Base-by-base conservation (phyloP, 2,888 invertebrate species). In the Tetropium fuscum region DNA sequence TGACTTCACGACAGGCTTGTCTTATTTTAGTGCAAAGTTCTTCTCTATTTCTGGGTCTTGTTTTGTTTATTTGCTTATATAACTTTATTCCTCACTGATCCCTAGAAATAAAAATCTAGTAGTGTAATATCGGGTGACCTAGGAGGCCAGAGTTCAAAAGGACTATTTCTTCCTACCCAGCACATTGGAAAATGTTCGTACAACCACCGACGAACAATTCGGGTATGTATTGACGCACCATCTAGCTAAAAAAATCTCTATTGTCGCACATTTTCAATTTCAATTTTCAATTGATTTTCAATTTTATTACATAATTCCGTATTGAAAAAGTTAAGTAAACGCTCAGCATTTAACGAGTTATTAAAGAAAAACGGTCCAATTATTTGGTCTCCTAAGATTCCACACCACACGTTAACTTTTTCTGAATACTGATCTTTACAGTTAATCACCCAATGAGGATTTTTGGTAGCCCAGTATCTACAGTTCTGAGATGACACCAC, bases 331-430 rank as follows among this genome's bases (percentile, higher is more conserved):
- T 41, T 22, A 22, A 43, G 16, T 20, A 43, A 43, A 11, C 36
- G 16, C 20, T 45, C 10, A 18, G 34, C 36, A 36, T 54, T 54
- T 20, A n/a, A n/a, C n/a, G n/a, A n/a, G n/a, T n/a, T 40, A 10
- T 4, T n/a, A 22, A 10, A 32, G 19, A 43, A 57, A 48, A 40
- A 44, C 43, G 22, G 25, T 19, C 38, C 51, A 49, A 60, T 51
- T 47, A 60, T 44, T 44, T 16, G 30, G 11, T 51, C 22, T 34
- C 34, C 34, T 48, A 55, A 25, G 44, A 55, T 59, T n/a, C 34
- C 56, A 54, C 57, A 58, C 53, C 45, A 47, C 15, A 61, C 53
- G 47, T 53, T 58, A 6, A 58, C 44, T 62, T 54, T 56, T 25
- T 47, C n/a, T n/a, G n/a, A n/a, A n/a, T n/a, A n/a, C n/a, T n/a